These are phyloP conservation scores for Subacronicta megacephala DNA, from an alignment of 2,888 invertebrate species.

Conservation along the genomic window DNA sequence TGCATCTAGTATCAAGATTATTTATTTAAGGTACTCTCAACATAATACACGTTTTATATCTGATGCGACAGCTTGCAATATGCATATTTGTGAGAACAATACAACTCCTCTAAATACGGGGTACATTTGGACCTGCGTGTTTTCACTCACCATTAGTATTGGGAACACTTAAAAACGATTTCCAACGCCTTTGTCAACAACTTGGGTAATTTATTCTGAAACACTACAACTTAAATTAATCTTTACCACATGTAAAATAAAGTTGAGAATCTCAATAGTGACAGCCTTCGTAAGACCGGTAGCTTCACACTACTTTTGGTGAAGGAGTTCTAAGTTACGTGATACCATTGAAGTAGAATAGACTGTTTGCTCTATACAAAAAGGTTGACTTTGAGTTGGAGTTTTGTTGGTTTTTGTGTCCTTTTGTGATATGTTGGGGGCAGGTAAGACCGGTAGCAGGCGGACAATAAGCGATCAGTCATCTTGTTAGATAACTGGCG, in stretches of 20 bases:
- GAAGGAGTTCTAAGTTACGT: constrained; percentile 36
- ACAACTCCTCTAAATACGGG: constrained; percentile 66
- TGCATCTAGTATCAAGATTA: constrained; percentile 39
- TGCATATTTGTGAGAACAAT: constrained; percentile 76
- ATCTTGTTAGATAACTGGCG: constrained; percentile 80
- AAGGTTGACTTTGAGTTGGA: constrained; percentile 57
- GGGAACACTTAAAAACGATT: constrained; percentile 60
- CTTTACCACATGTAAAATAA: constrained; percentile 29
- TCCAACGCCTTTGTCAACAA: constrained; percentile 56
- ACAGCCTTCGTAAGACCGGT: constrained; percentile 55
- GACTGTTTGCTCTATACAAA: constrained; percentile 29
- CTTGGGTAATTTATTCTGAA: constrained; percentile 48
- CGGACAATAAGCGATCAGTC: constrained; percentile 87
- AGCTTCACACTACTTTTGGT: constrained; percentile 44
- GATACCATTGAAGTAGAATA: constrained; percentile 33
- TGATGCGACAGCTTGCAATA: constrained; percentile 67
- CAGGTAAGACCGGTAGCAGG: constrained; percentile 84
- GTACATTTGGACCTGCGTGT: constrained; percentile 58
- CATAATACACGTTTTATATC: constrained; percentile 64
- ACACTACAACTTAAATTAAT: constrained; percentile 28
- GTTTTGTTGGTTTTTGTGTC: constrained; percentile 46
- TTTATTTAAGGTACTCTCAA: constrained; percentile 23
- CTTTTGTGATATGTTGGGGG: constrained; percentile 50
- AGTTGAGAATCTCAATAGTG: constrained; percentile 33
- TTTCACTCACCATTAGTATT: constrained; percentile 61